Base-by-base conservation (phyloP, 2,888 invertebrate genomes). In the Eupithecia subfuscata region DNA sequence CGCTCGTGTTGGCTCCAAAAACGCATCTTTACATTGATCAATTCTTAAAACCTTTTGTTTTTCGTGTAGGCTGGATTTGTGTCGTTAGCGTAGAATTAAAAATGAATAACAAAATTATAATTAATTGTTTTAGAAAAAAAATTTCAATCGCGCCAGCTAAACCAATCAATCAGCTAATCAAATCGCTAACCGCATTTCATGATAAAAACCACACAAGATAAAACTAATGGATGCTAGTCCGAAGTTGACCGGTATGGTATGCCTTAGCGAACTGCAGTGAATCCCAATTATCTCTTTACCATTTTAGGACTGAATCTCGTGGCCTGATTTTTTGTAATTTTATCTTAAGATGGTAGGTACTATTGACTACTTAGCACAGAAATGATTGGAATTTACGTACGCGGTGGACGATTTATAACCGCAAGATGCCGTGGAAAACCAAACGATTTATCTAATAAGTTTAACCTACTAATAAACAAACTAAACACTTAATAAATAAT, bases 261-360 rank as follows among this genome's bases (percentile, higher is more conserved):
- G 12, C 25, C 67, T n/a, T 45, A 63, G 43, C 4, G 22, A 12
- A 60, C 60, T 60, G 71, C 73, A 69, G 78, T 71, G 76, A 25
- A 78, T 77, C 80, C 77, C 71, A 78, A 73, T 80, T 78, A 80
- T 63, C 68, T 70, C 67, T 16, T 52, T 68, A 48, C 81, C 79
- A 75, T 79, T 71, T 78, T 73, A 69, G 70, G 77, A 63, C 73
- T 75, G 68, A 69, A 78, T 75, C 76, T 76, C n/a, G 14, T 77
- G 79, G 45, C 78, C 78, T 69, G 22, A 73, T 75, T 77, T 77
- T 77, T 75, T 77, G 69, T 74, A 60, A 25, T 60, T 60, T 18
- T 68, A 40, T 64, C 34, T 43, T 6, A 25, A 68, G 68, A 25
- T 43, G n/a, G 68, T 37, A 6, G n/a, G 68, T 37, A 6, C 18